Conservation (phyloP, 2,113 vertebrate genomes). For the Dipodomys stephensi region DNA sequence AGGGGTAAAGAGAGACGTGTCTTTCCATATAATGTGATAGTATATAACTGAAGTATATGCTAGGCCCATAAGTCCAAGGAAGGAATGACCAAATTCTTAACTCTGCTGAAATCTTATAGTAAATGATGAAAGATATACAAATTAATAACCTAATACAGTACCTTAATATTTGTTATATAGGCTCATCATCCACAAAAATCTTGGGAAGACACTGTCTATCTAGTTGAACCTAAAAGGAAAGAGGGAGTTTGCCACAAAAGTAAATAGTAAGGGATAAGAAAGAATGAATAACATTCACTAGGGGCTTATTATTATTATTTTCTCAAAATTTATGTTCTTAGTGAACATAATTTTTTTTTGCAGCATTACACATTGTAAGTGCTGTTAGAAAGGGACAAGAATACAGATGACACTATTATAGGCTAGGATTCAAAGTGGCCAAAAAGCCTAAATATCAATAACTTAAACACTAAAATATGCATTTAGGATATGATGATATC, state of each 20-base stretch:
- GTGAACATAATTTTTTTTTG: not conserved
- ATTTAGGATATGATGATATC: not conserved
- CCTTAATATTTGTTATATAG: not conserved
- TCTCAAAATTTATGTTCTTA: not conserved
- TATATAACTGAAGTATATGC: not conserved
- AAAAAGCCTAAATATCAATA: not conserved
- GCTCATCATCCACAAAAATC: not conserved
- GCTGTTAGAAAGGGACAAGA: not conserved
- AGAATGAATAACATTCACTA: not conserved
- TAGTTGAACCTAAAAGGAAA: not conserved
- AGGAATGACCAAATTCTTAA: not conserved
- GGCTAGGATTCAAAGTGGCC: not conserved
- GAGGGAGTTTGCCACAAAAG: not conserved
- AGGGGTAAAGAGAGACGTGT: not conserved
- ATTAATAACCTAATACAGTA: not conserved
- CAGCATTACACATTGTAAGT: not conserved
- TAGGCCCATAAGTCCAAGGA: not conserved
- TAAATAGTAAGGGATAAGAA: not conserved
- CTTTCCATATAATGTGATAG: not conserved
- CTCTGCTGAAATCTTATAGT: not conserved
- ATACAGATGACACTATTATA: not conserved
- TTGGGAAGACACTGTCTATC: not conserved
- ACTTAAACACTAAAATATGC: not conserved
- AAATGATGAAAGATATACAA: slow-evolving; percentile 11
- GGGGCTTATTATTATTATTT: not conserved